Percentiles rank a stretch among this genome's conserved stretches.
Evolutionary conservation across 2,888 invertebrate genomes (phyloP).

Genomic region (Cerastis leucographa): DNA sequence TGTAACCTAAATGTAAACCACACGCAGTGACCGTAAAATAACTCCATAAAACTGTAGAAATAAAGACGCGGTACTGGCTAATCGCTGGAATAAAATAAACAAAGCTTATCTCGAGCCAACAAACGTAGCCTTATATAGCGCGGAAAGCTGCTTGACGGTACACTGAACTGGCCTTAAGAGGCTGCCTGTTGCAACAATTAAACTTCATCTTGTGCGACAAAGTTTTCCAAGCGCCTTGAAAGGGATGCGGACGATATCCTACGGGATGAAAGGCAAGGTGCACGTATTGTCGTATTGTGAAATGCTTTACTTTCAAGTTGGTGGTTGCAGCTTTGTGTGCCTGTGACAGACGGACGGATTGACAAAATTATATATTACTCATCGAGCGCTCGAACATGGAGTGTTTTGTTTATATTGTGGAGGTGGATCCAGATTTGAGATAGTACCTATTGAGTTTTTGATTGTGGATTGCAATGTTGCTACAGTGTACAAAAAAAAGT

Average conservation of each 20-base stretch:
- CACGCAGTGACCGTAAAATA: conserved; percentile 66
- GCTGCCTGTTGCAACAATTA: conserved; percentile 73
- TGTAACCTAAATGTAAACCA: conserved; percentile 64
- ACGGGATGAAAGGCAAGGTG: conserved; percentile 71
- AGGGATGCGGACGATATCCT: conserved; percentile 71
- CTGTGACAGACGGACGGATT: conserved; percentile 51
- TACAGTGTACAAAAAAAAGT: not conserved
- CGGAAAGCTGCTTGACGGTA: conserved; percentile 76
- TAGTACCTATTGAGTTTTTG: not conserved
- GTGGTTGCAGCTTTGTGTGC: conserved; percentile 64
- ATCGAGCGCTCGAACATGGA: conserved; percentile 16
- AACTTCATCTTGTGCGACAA: conserved; percentile 72
- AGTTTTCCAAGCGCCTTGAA: conserved; percentile 67
- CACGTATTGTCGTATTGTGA: conserved; percentile 67
- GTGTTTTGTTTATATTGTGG: conserved; percentile 37
- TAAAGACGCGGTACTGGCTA: conserved; percentile 73
- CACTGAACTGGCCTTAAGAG: conserved; percentile 72
- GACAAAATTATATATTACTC: conserved; percentile 54
- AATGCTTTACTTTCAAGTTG: conserved; percentile 52
- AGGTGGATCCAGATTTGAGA: conserved; percentile 4
- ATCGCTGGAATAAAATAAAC: conserved; percentile 84
- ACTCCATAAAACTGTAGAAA: conserved; percentile 71
- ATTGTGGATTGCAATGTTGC: not conserved
- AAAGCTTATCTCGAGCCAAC: conserved; percentile 84
- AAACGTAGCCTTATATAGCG: conserved; percentile 82